These are phyloP conservation scores for Mionectes macconnelli DNA, from an alignment of 2,113 vertebrate genomes.

Conservation along the genomic window DNA sequence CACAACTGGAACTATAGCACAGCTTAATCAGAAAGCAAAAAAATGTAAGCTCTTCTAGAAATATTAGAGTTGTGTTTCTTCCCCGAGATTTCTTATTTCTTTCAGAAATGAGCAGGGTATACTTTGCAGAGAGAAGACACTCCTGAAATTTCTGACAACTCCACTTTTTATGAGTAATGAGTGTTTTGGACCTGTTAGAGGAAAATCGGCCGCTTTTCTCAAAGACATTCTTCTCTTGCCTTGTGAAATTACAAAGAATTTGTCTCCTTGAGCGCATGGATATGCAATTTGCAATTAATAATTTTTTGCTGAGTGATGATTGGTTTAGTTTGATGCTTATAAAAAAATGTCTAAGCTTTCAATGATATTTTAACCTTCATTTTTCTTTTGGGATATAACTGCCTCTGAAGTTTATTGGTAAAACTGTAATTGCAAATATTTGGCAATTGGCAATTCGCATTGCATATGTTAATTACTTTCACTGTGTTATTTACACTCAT, in stretches of 20 bases:
- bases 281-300: not conserved
- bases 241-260: not conserved
- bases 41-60: not conserved
- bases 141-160: not conserved
- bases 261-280: not conserved
- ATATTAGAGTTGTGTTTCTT: not conserved
- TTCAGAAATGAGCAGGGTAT: not conserved
- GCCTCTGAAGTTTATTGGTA: not conserved
- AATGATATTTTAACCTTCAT: not conserved
- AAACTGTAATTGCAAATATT: not conserved
- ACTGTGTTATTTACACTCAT: not conserved
- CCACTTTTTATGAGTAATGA: not conserved
- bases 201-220: not conserved
- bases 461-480: not conserved
- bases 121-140: not conserved
- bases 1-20: rapidly evolving
- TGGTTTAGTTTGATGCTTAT: not conserved
- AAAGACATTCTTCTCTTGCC: not conserved
- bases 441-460: not conserved
- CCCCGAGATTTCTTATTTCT: not conserved
- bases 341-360: not conserved
- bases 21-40: not conserved
- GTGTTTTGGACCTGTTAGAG: not conserved
- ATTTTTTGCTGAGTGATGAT: not conserved
- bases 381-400: not conserved